Conservation (phyloP, 2,888 invertebrate species). For the Gasteruption jaculator region DNA sequence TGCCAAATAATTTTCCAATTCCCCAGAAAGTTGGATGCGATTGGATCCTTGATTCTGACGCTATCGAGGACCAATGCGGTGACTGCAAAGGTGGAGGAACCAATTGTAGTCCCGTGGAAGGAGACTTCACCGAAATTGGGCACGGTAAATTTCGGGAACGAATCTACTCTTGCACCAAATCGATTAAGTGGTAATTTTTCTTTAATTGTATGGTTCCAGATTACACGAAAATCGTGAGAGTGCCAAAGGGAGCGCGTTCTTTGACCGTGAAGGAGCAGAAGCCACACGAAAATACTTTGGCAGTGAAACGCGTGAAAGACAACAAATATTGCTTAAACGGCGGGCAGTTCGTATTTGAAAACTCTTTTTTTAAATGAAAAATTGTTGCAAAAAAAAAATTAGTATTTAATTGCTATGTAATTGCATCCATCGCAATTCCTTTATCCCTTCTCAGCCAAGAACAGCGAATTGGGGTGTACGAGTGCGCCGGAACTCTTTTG, state of each 20-base stretch:
- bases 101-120: slow-evolving; percentile 69
- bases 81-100: slow-evolving; percentile 81
- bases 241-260: slow-evolving; percentile 76
- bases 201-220: slow-evolving; percentile 47
- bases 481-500: slow-evolving; percentile 73
- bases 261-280: slow-evolving; percentile 69
- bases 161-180: no score
- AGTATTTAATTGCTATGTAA: slow-evolving; percentile 16
- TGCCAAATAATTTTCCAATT: no score
- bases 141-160: no score
- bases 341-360: no score
- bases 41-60: slow-evolving; percentile 77
- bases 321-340: slow-evolving; percentile 76
- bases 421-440: no score
- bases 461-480: slow-evolving; percentile 74
- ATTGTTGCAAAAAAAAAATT: not conserved
- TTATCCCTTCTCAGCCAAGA: slow-evolving; percentile 62
- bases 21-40: slow-evolving; percentile 87
- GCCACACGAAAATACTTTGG: slow-evolving; percentile 60
- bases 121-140: slow-evolving; percentile 54
- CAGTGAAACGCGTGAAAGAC: slow-evolving; percentile 67
- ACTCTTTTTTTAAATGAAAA: slow-evolving; percentile 4
- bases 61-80: slow-evolving; percentile 80
- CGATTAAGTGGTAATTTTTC: not conserved
- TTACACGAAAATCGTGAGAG: slow-evolving; percentile 58